Evolutionary conservation across 1,140 invertebrate genomes (phyloP).

Genomic region (Orius laevigatus): DNA sequence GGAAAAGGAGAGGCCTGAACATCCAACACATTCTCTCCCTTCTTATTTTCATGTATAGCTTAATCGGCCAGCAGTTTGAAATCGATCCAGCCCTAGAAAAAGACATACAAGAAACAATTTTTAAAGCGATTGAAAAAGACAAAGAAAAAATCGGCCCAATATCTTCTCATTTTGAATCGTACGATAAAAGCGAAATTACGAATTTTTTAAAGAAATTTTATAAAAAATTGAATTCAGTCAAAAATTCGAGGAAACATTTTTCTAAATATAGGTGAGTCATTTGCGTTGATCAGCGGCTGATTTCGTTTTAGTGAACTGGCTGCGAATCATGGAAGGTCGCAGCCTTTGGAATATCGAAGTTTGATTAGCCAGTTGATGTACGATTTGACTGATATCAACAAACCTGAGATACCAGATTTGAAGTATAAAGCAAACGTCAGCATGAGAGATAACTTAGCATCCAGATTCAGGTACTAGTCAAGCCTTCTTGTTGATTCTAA

Average conservation of each 20-base stretch:
- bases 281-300: not conserved
- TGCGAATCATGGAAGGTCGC: not conserved
- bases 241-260: conserved; percentile 11
- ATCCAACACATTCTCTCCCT: conserved; percentile 5
- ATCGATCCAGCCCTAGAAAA: conserved; percentile 4
- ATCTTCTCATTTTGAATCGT: not conserved
- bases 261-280: conserved; percentile 11
- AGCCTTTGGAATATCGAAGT: conserved; percentile 6
- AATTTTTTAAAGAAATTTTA: conserved; percentile 9
- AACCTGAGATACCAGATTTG: conserved; percentile 14
- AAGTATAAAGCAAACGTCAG: conserved; percentile 12
- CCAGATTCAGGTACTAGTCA: conserved; percentile 13
- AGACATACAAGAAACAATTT: not conserved
- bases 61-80: conserved; percentile 8
- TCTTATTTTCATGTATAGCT: conserved; percentile 13
- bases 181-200: not conserved
- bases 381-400: conserved; percentile 13
- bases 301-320: not conserved
- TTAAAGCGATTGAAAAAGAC: not conserved
- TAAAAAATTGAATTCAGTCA: conserved; percentile 11
- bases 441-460: conserved; percentile 12
- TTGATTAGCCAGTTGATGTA: conserved; percentile 11
- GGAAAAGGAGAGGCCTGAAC: not conserved
- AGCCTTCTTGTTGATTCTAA: not conserved
- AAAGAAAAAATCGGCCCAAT: not conserved